phyloP scores from a whole-genome alignment of 2,797 vertebrate species.

The Gymnoscopelus microlampas region DNA sequence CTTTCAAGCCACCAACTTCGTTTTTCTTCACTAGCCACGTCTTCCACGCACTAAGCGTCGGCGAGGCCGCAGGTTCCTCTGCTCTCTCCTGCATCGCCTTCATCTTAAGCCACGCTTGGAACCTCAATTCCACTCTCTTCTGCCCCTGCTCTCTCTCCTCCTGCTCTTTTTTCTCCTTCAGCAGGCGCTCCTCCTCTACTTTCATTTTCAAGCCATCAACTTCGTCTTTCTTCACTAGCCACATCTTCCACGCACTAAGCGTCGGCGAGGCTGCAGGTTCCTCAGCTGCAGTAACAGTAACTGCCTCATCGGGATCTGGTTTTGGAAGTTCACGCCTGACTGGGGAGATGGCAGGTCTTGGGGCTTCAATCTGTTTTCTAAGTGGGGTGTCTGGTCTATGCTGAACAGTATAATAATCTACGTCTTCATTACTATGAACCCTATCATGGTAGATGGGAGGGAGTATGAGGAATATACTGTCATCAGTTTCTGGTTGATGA shows the following conservation, averaged over 20 bases:
- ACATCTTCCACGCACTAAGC: constrained; percentile 91
- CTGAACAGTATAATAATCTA: no score
- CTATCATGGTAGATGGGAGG: no score
- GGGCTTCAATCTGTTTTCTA: constrained; percentile 2
- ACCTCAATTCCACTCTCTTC: constrained; percentile 87
- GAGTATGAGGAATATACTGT: no score
- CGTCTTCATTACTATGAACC: no score
- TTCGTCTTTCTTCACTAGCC: constrained; percentile 93
- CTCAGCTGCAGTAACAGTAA: constrained; percentile 11
- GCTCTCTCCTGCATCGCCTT: constrained; percentile 89
- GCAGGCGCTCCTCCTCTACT: constrained; percentile 78
- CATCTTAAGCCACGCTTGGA: constrained; percentile 88
- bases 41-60: constrained; percentile 89
- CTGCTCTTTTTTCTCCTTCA: constrained; percentile 79
- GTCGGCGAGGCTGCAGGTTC: constrained; percentile 55
- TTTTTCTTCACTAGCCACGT: constrained; percentile 93
- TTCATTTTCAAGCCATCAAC: constrained; percentile 84
- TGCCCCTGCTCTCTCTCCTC: constrained; percentile 77
- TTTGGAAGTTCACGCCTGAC: constrained; percentile 67
- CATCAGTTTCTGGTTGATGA: neutral
- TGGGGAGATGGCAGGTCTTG: constrained; percentile 29
- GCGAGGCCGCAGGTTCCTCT: constrained; percentile 69
- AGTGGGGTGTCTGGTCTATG: constrained; percentile 27
- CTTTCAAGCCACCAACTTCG: constrained; percentile 83
- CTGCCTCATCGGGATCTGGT: constrained; percentile 35